These are phyloP conservation scores for Nycticorax nycticorax DNA, from an alignment of 2,113 vertebrate genomes.

Conservation along the genomic window DNA sequence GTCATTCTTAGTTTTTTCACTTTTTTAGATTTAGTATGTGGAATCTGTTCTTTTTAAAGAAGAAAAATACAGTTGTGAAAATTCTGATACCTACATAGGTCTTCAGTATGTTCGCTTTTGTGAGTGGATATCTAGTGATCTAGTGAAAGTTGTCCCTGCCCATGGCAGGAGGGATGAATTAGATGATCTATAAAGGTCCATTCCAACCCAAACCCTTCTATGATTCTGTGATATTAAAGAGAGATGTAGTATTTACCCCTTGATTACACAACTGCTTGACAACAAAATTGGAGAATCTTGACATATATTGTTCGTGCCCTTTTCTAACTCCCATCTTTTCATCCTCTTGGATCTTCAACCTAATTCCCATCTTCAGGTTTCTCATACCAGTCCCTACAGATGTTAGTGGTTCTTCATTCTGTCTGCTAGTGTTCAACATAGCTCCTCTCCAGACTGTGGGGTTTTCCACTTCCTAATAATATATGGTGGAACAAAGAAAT, in stretches of 20 bases:
- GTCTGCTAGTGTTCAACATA: background rate
- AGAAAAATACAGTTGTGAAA: background rate
- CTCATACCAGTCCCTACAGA: background rate
- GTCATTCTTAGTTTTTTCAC: background rate
- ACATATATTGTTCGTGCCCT: background rate
- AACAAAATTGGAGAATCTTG: background rate
- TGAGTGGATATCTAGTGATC: background rate
- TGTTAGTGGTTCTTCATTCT: background rate
- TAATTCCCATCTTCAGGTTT: background rate
- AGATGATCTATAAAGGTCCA: background rate
- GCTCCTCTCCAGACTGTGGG: background rate
- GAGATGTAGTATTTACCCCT: background rate
- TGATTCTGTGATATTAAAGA: background rate
- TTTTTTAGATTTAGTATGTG: background rate
- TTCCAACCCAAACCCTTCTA: background rate
- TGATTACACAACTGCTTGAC: background rate
- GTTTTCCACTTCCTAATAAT: background rate
- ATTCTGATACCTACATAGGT: background rate
- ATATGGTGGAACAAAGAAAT: background rate
- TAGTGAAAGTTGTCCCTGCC: background rate
- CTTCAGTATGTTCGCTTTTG: background rate
- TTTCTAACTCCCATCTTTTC: background rate
- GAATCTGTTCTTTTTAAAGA: background rate
- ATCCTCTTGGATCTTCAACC: background rate
- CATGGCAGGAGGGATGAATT: background rate